phyloP scores from a whole-genome alignment of 2,888 invertebrate genomes.

The Macrophya alboannulata region DNA sequence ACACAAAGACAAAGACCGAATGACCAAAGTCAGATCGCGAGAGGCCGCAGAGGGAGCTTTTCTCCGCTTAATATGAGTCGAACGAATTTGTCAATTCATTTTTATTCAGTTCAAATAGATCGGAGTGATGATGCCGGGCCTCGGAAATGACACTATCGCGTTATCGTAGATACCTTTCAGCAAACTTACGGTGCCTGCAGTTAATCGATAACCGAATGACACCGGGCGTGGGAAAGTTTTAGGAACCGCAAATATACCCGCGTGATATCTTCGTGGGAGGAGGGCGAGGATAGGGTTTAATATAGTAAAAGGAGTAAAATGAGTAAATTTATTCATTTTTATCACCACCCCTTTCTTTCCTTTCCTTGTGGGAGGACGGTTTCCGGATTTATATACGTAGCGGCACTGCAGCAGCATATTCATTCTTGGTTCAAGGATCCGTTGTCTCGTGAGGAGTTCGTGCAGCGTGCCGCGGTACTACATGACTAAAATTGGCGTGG shows the following conservation, averaged over 20 bases:
- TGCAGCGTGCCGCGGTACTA: neutral
- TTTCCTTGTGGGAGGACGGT: neutral
- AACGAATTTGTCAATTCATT: neutral
- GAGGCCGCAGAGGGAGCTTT: neutral
- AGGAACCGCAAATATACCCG: constrained; percentile 21
- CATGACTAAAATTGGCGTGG: neutral
- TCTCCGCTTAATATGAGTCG: neutral
- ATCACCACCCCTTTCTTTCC: neutral
- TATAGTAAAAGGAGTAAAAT: neutral
- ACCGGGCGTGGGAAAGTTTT: constrained; percentile 37
- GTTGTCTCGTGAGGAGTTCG: neutral
- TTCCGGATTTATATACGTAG: neutral
- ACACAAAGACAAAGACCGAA: neutral
- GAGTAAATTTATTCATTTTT: neutral
- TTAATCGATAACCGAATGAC: constrained; percentile 24
- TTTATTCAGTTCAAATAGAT: neutral
- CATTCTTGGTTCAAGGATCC: neutral
- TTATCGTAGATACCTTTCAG: constrained; percentile 12
- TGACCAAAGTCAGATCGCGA: neutral
- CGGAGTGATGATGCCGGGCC: neutral
- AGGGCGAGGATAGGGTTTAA: neutral
- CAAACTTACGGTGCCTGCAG: constrained; percentile 9
- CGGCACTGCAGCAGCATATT: neutral
- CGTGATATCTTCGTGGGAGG: constrained; percentile 31
- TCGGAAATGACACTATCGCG: constrained; percentile 10